Evolutionary conservation across 2,888 invertebrate species (phyloP), one percentile per base, ranked within the genome.

Genomic region (Synergus gifuensis): DNA sequence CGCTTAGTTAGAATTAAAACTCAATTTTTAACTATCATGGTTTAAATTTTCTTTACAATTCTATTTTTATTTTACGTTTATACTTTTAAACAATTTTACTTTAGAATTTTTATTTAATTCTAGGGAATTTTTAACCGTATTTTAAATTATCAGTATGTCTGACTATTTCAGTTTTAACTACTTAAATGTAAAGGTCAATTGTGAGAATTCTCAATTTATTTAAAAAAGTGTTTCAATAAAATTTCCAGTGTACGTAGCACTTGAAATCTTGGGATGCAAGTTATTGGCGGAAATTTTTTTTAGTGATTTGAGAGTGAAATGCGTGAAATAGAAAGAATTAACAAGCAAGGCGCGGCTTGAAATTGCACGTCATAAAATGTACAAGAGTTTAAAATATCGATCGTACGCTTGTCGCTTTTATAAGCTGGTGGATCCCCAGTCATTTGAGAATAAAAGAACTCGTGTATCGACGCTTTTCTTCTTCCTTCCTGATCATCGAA

Each of bases 301-400:
- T 28, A 49, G 49, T 69, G 36, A 73, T 54, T 40, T 36, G n/a
- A 36, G 54, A 40, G 49, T 54, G 36, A 36, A 54, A 54, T 49
- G 73, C 73, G 49, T 73, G 18, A 58, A 73, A 54, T 58, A 36
- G 18, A 54, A 54, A 58, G n/a, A 73, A 73, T 54, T 73, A 73
- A 73, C 36, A 73, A 73, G 73, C 54, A 73, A 49, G 54, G 8
- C 46, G 69, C 69, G 28, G 69, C 49, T 49, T n/a, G 49, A 49
- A 69, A 49, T 69, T 49, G 69, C 69, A 69, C 14, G 54, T 12
- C 54, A 73, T 73, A 40, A 73, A 58, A 73, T 40, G 66, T 18
- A 42, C 54, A 22, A 54, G 54, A 73, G 73, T 73, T 73, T 73
- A 73, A 73, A 73, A 58, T 73, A 73, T 73, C 73, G 73, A 73